A percentile compares a stretch with the other conserved stretches of the same genome.
phyloP scores from a whole-genome alignment of 2,113 vertebrate genomes.

The cat (Felis catus) region F.catus_Fca126_mat1.0 CM031424.1:92240001-92240500 shows the following conservation, averaged over 20 bases:
- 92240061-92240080: conserved; percentile 59
- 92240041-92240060: neutral
- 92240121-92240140: neutral
- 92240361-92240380: neutral
- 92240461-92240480: neutral
- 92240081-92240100: conserved; percentile 65
- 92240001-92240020: neutral
- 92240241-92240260: neutral
- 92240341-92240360: neutral
- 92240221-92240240: neutral
- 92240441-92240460: neutral
- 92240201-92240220: neutral
- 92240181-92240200: neutral
- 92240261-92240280: neutral
- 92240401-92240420: neutral
- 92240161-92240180: neutral
- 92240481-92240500: neutral
- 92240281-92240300: neutral
- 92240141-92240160: neutral
- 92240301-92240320: neutral
- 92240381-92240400: neutral
- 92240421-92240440: neutral
- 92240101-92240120: neutral
- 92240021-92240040: neutral
- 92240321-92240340: neutral